Conservation (phyloP, 2,888 invertebrate species). For the Caenorhabditis sinica region DNA sequence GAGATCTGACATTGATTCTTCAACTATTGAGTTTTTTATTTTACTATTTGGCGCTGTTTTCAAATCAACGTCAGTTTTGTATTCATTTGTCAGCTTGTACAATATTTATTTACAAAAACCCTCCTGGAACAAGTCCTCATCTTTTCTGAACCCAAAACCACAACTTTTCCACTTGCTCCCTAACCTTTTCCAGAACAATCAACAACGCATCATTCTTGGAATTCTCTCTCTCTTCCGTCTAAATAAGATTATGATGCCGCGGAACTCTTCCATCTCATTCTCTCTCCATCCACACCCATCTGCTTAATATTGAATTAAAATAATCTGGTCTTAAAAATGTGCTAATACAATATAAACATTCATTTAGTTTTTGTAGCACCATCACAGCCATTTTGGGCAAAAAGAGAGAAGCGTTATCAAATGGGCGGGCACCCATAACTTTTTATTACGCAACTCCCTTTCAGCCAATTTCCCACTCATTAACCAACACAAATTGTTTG, state of each 20-base stretch:
- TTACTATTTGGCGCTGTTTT: no score
- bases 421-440: constrained; percentile 59
- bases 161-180: not conserved
- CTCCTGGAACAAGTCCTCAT: no score
- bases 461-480: not conserved
- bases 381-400: constrained; percentile 16
- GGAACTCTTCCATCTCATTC: constrained; percentile 21
- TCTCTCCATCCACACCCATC: constrained; percentile 12
- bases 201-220: constrained; percentile 10
- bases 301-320: constrained; percentile 19
- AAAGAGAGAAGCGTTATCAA: constrained; percentile 45
- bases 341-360: constrained; percentile 61
- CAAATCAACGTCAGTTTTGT: no score
- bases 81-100: no score
- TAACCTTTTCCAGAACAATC: not conserved
- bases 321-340: constrained; percentile 60
- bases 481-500: not conserved
- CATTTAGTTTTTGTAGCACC: constrained; percentile 34
- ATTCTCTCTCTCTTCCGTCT: constrained; percentile 4
- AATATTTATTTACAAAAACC: no score
- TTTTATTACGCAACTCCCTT: constrained; percentile 59
- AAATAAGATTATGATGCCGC: constrained; percentile 4
- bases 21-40: no score
- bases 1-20: no score
- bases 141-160: no score